Base-by-base conservation (phyloP, 2,113 vertebrate species). In the Corythaixoides concolor region DNA sequence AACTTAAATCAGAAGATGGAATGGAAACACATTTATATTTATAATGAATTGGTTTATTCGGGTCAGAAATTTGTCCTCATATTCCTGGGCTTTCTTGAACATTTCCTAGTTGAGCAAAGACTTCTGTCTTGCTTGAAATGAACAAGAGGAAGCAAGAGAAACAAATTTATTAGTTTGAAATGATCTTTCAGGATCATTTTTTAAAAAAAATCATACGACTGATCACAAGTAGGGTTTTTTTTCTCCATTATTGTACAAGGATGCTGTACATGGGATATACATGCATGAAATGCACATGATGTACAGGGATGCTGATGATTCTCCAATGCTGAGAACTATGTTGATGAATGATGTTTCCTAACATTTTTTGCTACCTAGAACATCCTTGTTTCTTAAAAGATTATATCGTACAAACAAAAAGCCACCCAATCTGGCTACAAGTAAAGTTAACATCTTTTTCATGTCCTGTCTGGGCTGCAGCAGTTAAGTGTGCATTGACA, bases 261-360 rank as follows among this genome's bases (percentile, higher is more conserved):
- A 4, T 66, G 9, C 22, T 72, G 27, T 30, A 28, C 0, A 0
- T 39, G 21, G 23, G 11, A 53, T 62, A 4, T 67, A 3, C 11
- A 1, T 70, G 24, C 18, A 11, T 59, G 4, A 4, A n/a, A 37
- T 14, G 7, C 35, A 12, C 6, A 3, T 22, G 2, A 37, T 66
- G 5, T 47, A 52, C 8, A 27, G 50, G 32, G 35, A 8, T 3
- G 0, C 30, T 41, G 37, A 8, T 67, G 22, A 6, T 33, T 91
- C 63, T 45, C 62, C 4, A 1, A 11, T 70, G 22, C 47, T 50
- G 37, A 67, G 26, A 78, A 17, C 32, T 85, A 8, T 30, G 14
- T 62, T 69, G 55, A 33, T 74, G 45, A 56, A 86, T 58, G 27
- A 33, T 45, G 23, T 15, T 89, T 85, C 18, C 27, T 62, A 26